Evolutionary conservation across 2,113 vertebrate species (phyloP), one percentile per base, ranked within the genome.

Genomic region (Atherinomorus stipes): DNA sequence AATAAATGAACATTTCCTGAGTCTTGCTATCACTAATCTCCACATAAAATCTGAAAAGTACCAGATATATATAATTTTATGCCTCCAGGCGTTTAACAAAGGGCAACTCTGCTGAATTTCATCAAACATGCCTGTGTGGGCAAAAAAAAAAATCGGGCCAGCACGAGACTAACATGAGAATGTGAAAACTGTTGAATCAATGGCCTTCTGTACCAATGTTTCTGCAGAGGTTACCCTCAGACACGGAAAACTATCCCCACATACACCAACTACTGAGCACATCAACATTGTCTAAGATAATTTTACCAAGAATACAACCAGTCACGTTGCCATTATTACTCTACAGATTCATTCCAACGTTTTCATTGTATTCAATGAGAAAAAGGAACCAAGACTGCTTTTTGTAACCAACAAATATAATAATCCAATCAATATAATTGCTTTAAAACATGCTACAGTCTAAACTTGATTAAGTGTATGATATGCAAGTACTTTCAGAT

Each of bases 131-230:
- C 3, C 49, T 47, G 40, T 22, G 67, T 38, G 34, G 50, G 34
- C 19, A 42, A 51, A 57, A 15, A 53, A n/a, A 31, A 23, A 47
- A 68, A 38, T 40, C 52, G 16, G 40, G 38, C 47, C 12, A 38
- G 23, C 34, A 25, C 40, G 47, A 70, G 58, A 60, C 72, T 13
- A 50, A 44, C 81, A 45, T 40, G 38, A 51, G 40, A 57, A 47
- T 67, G 67, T 12, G 52, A 67, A 82, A 82, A 61, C 21, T 4
- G 2, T 1, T 11, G 57, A 52, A 87, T 85, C 66, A 89, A 89
- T 58, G 18, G 47, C 12, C 25, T 67, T 66, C 37, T 85, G 80
- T 84, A 64, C 50, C 58, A 64, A 70, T 18, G 44, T 49, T n/a
- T 37, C 19, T 4, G 42, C 8, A 45, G 44, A 51, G n/a, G 58